Evolutionary conservation across 37 sponge, comb jelly and placozoan species (phyloP).

Genomic region (Crambe crambe): DNA sequence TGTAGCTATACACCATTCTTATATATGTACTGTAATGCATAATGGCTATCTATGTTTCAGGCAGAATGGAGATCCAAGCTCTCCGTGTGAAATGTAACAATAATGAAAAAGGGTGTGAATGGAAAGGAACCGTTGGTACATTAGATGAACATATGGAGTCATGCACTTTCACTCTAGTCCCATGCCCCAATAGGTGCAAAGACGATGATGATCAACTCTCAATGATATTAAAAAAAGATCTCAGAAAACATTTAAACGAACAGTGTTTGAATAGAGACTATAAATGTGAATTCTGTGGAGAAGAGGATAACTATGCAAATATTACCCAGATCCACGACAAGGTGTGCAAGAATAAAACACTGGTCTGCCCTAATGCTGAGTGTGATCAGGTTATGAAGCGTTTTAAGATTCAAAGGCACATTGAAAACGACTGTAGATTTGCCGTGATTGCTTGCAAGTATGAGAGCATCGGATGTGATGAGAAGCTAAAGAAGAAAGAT

Average conservation of each 20-base stretch:
- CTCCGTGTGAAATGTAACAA: no score
- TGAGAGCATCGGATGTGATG: constrained; percentile 15
- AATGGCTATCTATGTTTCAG: no score
- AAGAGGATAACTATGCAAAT: constrained; percentile 6
- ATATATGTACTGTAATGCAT: no score
- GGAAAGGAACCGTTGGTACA: constrained; percentile 18
- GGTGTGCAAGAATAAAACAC: constrained; percentile 1
- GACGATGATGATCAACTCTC: not conserved
- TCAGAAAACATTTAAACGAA: not conserved
- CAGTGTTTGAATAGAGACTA: constrained; percentile 20
- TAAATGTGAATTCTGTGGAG: constrained; percentile 12
- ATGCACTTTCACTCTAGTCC: constrained; percentile 10
- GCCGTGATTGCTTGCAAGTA: constrained; percentile 20
- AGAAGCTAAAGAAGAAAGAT: not conserved
- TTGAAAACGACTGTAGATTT: not conserved
- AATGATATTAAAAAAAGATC: constrained; percentile 5
- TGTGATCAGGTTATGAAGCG: not conserved
- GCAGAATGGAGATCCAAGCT: no score
- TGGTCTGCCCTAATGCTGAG: constrained; percentile 20
- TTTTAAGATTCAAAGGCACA: not conserved
- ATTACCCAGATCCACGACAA: constrained; percentile 8
- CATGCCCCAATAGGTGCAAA: constrained; percentile 26
- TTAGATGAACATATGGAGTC: constrained; percentile 10
- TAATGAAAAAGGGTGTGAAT: no score
- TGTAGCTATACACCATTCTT: no score